Evolutionary conservation across 2,888 invertebrate species (phyloP), one percentile per base, ranked within the genome.

Genomic region (Agrochola macilenta): DNA sequence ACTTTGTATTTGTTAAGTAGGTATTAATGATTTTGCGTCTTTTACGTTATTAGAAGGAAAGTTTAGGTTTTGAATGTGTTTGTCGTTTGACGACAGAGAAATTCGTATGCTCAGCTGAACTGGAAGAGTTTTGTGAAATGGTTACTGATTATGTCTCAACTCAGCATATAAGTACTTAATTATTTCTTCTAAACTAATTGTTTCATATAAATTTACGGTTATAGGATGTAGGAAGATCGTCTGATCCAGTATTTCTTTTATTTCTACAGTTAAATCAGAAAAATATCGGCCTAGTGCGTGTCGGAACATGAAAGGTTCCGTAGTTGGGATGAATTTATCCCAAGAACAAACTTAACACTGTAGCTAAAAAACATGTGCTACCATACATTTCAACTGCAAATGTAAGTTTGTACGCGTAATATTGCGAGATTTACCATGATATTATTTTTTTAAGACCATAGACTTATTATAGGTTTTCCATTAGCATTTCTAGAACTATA

Each of bases 1-100:
- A 77, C 60, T 63, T 83, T 69, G 61, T 61, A 58, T 76, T 76
- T 69, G 30, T 69, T 26, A 65, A 73, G 46, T 26, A 65, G 69
- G 46, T 68, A 65, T 46, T 65, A 26, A 77, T 77, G 39, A 78
- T 78, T 64, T 60, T 26, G 57, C 20, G 30, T 64, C 57, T 39
- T 57, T 54, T 65, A 43, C 39, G 83, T 35, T 58, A 60, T 46
- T 35, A 0, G 26, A n/a, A 30, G 5, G 20, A 30, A 63, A 65
- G n/a, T 82, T 57, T 69, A 12, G 39, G 52, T 46, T n/a, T 30
- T 20, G 5, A 49, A 43, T 43, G 26, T 82, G 54, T 76, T 26
- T 66, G 61, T 74, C 46, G 60, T 39, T 63, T 63, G 20, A 20
- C 20, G 26, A 23, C 39, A 23, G n/a, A 76, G 30, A 17, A 49